Evolutionary conservation across 2,888 invertebrate species (phyloP).

Genomic region (Drosophila macrospina): DNA sequence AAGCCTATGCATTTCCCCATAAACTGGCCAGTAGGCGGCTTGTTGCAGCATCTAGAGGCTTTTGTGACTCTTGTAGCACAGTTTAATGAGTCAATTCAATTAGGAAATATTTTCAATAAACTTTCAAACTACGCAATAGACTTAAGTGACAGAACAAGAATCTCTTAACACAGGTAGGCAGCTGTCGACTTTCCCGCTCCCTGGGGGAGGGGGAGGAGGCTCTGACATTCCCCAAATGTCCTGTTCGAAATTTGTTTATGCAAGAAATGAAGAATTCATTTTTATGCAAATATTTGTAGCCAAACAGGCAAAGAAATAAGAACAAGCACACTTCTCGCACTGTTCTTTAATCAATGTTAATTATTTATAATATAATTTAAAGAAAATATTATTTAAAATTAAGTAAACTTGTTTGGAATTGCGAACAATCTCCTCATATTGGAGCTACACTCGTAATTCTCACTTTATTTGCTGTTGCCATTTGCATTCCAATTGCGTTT

Average conservation of each 20-base stretch:
- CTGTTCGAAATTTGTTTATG: slow-evolving; percentile 27
- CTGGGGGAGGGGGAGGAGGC: no score
- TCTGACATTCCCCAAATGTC: slow-evolving; percentile 2
- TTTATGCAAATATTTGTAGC: slow-evolving; percentile 52
- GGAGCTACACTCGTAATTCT: slow-evolving; percentile 13
- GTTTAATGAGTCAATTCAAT: slow-evolving; percentile 53
- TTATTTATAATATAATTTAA: background rate
- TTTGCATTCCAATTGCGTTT: slow-evolving; percentile 33
- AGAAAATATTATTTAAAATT: no score
- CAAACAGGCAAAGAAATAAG: slow-evolving; percentile 7
- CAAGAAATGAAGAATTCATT: slow-evolving; percentile 39
- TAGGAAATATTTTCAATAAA: slow-evolving; percentile 27
- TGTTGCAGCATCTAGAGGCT: background rate
- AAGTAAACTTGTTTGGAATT: no score
- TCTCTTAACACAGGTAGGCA: slow-evolving; percentile 22
- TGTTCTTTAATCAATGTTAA: background rate
- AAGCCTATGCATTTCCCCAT: slow-evolving; percentile 29
- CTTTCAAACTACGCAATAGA: slow-evolving; percentile 11
- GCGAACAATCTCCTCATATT: slow-evolving; percentile 14
- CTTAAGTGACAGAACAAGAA: slow-evolving; percentile 7
- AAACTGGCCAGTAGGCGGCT: slow-evolving; percentile 11
- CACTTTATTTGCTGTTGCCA: slow-evolving; percentile 32
- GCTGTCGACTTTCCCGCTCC: slow-evolving; percentile 32
- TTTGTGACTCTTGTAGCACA: slow-evolving; percentile 15
- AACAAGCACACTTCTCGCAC: background rate